Conservation (phyloP, 1,140 invertebrate genomes). For the Brachionus rotundiformis region DNA sequence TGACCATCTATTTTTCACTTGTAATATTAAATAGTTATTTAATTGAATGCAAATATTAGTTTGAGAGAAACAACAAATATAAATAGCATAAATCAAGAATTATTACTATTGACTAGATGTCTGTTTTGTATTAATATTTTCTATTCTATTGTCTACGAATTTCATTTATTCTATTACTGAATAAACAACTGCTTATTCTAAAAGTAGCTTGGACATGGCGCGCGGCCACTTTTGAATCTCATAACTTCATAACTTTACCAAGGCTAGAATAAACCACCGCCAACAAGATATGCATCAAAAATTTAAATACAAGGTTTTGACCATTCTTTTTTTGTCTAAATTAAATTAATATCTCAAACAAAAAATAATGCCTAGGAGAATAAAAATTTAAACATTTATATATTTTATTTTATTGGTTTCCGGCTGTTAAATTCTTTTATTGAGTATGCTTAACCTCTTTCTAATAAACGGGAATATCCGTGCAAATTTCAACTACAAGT, state of each 20-base stretch:
- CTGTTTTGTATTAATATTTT: background rate
- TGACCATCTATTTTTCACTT: slow-evolving; percentile 20
- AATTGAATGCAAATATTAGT: slow-evolving; percentile 49
- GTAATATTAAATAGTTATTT: slow-evolving; percentile 45
- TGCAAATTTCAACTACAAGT: background rate
- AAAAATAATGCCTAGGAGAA: background rate
- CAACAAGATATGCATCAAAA: no score
- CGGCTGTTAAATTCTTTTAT: background rate
- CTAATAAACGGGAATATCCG: background rate
- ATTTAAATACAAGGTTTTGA: background rate
- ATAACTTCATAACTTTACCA: no score
- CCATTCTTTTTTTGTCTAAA: background rate
- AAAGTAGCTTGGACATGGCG: no score
- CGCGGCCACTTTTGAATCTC: no score
- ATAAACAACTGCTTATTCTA: background rate
- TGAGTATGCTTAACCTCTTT: background rate
- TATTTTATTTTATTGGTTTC: background rate
- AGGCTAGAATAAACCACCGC: no score
- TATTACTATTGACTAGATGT: background rate
- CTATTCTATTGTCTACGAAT: background rate
- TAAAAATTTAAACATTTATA: slow-evolving; percentile 1
- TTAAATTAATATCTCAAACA: background rate
- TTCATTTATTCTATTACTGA: background rate
- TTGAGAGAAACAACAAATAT: slow-evolving; percentile 20
- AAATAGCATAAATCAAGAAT: slow-evolving; percentile 11